Evolutionary conservation across 2,797 vertebrate species (phyloP).

Genomic region (Myotis pilosus): DNA sequence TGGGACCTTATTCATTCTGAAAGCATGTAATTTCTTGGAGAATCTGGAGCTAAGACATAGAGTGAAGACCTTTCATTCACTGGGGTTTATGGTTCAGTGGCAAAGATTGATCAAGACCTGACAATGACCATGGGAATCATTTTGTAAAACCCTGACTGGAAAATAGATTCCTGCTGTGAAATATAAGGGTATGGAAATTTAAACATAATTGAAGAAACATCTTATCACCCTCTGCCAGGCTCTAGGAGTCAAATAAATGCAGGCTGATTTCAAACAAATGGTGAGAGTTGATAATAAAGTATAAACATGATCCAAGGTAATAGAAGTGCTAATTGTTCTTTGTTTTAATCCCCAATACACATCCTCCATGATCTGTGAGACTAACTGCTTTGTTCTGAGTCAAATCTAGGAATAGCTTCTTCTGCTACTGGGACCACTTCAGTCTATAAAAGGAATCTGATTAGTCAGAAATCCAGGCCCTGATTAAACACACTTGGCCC

Average conservation of each 20-base stretch:
- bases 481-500: neutral
- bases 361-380: neutral
- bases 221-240: neutral
- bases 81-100: neutral
- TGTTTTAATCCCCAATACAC: neutral
- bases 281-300: neutral
- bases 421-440: neutral
- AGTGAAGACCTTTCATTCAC: neutral
- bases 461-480: neutral
- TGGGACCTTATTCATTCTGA: neutral
- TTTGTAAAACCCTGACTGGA: neutral
- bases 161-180: constrained; percentile 11
- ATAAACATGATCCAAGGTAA: constrained; percentile 37
- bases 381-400: neutral
- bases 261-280: constrained; percentile 55
- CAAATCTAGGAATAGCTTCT: neutral
- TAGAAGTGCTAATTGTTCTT: constrained; percentile 28
- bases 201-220: constrained; percentile 18
- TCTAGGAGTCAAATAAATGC: neutral
- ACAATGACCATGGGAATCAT: neutral
- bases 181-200: neutral
- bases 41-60: neutral
- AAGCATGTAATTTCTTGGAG: neutral
- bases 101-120: neutral
- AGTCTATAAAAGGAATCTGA: neutral